Conservation (phyloP, 1,140 invertebrate genomes). For the Leptinotarsa lineolata region DNA sequence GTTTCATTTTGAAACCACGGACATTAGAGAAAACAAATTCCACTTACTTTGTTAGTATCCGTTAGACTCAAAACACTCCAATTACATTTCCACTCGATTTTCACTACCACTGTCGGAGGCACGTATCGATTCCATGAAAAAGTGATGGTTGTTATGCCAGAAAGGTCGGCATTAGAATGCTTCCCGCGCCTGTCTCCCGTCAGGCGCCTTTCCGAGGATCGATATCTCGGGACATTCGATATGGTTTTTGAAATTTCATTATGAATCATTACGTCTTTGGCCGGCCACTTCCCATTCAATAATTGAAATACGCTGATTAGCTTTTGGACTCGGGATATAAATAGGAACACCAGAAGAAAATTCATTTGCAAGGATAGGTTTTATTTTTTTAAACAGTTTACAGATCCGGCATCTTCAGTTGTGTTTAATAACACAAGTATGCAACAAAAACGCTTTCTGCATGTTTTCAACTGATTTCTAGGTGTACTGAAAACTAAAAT, state of each 20-base stretch:
- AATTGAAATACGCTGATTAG: not conserved
- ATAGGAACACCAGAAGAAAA: too few species aligned
- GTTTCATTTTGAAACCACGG: too few species aligned
- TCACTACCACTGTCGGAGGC: not conserved
- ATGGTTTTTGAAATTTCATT: not conserved
- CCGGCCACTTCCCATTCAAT: not conserved
- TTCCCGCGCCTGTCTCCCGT: slow-evolving; percentile 20
- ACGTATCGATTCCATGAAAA: slow-evolving; percentile 7
- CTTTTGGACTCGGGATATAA: not conserved
- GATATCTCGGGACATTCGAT: slow-evolving; percentile 18
- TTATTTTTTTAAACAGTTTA: too few species aligned
- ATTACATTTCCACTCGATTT: slow-evolving; percentile 14
- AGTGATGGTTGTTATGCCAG: slow-evolving; percentile 11
- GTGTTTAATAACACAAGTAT: too few species aligned
- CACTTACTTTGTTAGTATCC: not conserved
- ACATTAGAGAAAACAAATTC: not conserved
- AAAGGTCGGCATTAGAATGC: slow-evolving; percentile 21
- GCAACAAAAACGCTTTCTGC: too few species aligned
- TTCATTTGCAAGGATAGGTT: too few species aligned
- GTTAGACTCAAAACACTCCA: not conserved
- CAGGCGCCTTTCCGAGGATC: slow-evolving; percentile 27
- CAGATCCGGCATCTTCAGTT: too few species aligned
- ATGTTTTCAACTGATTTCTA: too few species aligned
- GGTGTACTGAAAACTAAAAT: too few species aligned
- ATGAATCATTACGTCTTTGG: not conserved